These are phyloP conservation scores for Baryphthengus martii DNA, from an alignment of 2,113 vertebrate species.

Conservation along the genomic window DNA sequence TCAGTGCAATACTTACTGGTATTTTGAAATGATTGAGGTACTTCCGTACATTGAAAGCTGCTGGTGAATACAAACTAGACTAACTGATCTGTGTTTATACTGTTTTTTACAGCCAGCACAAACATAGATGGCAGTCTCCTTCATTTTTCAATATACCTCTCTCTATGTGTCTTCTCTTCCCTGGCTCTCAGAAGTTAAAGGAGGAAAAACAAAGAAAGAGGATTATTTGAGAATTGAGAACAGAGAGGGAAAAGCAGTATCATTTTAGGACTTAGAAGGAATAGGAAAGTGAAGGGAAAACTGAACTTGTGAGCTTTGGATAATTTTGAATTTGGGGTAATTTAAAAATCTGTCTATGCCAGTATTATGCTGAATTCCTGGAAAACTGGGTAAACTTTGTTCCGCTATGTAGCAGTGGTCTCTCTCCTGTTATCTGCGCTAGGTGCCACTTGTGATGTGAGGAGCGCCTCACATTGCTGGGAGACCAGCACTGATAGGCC, in stretches of 20 bases:
- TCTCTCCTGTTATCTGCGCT: background rate
- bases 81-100: background rate
- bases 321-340: background rate
- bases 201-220: background rate
- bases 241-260: background rate
- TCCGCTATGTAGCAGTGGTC: background rate
- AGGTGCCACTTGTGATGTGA: rapidly evolving
- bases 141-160: background rate
- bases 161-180: background rate
- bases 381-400: background rate
- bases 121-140: background rate
- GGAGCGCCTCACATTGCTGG: background rate
- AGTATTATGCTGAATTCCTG: background rate
- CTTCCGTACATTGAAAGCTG: background rate
- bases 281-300: background rate
- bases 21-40: background rate
- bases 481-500: background rate
- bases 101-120: background rate
- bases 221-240: background rate
- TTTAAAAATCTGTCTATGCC: background rate
- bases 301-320: background rate
- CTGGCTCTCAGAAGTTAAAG: background rate
- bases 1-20: background rate
- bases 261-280: background rate
- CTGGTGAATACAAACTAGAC: background rate